Percentiles rank a stretch among this genome's conserved stretches.
These are phyloP conservation scores for Amorpha juglandis DNA, from an alignment of 2,888 invertebrate species.

Conservation along the genomic window DNA sequence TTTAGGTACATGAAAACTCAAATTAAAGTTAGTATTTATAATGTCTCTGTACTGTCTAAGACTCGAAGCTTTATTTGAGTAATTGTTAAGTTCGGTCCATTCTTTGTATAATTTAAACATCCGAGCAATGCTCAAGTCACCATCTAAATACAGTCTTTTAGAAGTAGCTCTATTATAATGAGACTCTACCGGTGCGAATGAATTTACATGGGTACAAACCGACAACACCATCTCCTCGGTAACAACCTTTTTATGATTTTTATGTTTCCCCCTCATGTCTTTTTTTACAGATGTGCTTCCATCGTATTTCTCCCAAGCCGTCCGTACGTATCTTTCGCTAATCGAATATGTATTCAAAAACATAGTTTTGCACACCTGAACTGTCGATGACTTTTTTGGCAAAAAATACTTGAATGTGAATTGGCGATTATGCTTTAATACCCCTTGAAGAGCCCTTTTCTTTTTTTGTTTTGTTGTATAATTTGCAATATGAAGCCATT, in stretches of 20 bases:
- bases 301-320: conserved; percentile 30
- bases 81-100: too few relatives aligned
- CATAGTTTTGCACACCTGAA: conserved; percentile 26
- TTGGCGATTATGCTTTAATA: conserved; percentile 12
- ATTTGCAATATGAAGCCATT: conserved; percentile 31
- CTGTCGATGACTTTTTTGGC: neutral
- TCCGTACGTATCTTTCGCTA: conserved; percentile 27
- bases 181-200: conserved; percentile 31
- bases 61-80: too few relatives aligned
- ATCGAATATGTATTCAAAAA: too few relatives aligned
- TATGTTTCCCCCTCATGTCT: conserved; percentile 29
- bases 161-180: conserved; percentile 32
- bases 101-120: conserved; percentile 31
- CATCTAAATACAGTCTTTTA: too few relatives aligned
- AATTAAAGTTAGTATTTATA: conserved; percentile 28
- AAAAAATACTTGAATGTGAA: neutral
- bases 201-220: conserved; percentile 33
- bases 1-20: conserved; percentile 27
- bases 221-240: conserved; percentile 31
- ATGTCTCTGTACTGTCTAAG: conserved; percentile 28
- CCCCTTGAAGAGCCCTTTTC: conserved; percentile 21
- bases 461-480: conserved; percentile 26
- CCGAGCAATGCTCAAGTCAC: conserved; percentile 29
- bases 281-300: conserved; percentile 24
- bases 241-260: conserved; percentile 24